Percentiles rank a stretch among this genome's conserved stretches.
phyloP scores from a whole-genome alignment of 2,113 vertebrate species.

The Monopterus albus region DNA sequence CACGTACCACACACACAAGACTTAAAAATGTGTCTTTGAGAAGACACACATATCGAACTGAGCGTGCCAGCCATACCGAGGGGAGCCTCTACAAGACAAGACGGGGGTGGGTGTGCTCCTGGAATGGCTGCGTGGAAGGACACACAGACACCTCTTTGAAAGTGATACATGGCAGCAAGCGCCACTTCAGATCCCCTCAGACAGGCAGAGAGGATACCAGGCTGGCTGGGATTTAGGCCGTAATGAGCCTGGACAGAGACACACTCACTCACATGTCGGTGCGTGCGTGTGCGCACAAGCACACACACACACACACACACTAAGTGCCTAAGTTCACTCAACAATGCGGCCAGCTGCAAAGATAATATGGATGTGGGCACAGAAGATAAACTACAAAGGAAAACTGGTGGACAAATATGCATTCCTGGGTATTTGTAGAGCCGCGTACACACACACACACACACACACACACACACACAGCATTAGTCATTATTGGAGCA shows the following conservation, averaged over 20 bases:
- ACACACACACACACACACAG: background rate
- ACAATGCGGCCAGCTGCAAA: conserved; percentile 68
- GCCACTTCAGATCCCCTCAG: conserved; percentile 79
- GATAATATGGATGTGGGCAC: conserved; percentile 51
- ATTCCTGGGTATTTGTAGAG: conserved; percentile 41
- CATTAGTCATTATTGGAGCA: no score
- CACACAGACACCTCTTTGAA: conserved; percentile 79
- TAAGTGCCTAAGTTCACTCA: conserved; percentile 39
- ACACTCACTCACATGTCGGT: conserved; percentile 2
- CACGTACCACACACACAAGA: conserved; percentile 10
- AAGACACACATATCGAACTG: conserved; percentile 54
- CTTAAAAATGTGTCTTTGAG: conserved; percentile 53
- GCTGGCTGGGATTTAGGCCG: conserved; percentile 68
- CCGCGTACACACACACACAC: background rate
- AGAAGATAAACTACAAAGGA: conserved; percentile 61
- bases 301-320: conserved; percentile 12
- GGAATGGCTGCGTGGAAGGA: conserved; percentile 69
- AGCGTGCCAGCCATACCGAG: conserved; percentile 74
- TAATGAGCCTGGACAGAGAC: conserved; percentile 59
- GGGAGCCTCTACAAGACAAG: conserved; percentile 70
- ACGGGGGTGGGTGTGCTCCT: conserved; percentile 36
- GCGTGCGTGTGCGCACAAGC: conserved; percentile 4
- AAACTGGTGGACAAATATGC: conserved; percentile 27
- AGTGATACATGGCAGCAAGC: conserved; percentile 78
- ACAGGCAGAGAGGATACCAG: conserved; percentile 72